Percentiles rank a stretch among this genome's conserved stretches.
Conservation (phyloP, 2,113 vertebrate genomes). For the Dunckerocampus dactyliophorus region DNA sequence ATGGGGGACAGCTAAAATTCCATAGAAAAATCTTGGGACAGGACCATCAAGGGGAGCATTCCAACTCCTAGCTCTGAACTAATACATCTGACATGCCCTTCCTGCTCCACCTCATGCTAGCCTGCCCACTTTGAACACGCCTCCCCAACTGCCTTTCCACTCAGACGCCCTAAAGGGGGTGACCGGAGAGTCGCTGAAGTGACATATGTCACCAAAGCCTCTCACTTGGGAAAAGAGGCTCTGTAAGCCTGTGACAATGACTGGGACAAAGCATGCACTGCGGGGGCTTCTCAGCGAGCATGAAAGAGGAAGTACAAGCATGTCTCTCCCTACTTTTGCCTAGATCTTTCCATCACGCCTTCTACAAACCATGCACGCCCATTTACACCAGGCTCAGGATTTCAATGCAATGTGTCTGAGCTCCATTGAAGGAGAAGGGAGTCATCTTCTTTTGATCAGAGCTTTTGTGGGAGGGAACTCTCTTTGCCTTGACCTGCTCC, state of each 20-base stretch:
- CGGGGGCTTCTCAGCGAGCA: constrained; percentile 48
- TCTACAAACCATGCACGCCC: constrained; percentile 36
- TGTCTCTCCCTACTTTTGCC: constrained; percentile 22
- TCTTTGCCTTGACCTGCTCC: constrained; percentile 29
- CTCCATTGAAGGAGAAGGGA: constrained; percentile 37
- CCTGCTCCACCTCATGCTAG: constrained; percentile 38
- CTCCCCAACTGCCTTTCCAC: constrained; percentile 51
- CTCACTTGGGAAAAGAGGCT: constrained; percentile 62
- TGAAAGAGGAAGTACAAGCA: constrained; percentile 58
- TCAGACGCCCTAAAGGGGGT: constrained; percentile 55
- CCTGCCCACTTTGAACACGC: constrained; percentile 31
- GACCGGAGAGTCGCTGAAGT: constrained; percentile 61
- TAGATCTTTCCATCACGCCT: constrained; percentile 38
- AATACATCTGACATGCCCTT: constrained; percentile 58
- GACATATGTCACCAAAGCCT: constrained; percentile 74
- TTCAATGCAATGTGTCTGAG: constrained; percentile 47
- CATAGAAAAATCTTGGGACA: constrained; percentile 24
- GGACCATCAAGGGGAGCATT: constrained; percentile 33
- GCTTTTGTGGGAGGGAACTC: constrained; percentile 48
- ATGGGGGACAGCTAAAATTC: constrained; percentile 25
- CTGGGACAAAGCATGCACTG: constrained; percentile 62
- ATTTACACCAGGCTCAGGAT: constrained; percentile 43
- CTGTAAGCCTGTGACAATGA: constrained; percentile 65
- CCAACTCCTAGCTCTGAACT: constrained; percentile 41
- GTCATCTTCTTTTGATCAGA: constrained; percentile 37